phyloP scores from a whole-genome alignment of 2,113 vertebrate species.

The Chionis minor region DNA sequence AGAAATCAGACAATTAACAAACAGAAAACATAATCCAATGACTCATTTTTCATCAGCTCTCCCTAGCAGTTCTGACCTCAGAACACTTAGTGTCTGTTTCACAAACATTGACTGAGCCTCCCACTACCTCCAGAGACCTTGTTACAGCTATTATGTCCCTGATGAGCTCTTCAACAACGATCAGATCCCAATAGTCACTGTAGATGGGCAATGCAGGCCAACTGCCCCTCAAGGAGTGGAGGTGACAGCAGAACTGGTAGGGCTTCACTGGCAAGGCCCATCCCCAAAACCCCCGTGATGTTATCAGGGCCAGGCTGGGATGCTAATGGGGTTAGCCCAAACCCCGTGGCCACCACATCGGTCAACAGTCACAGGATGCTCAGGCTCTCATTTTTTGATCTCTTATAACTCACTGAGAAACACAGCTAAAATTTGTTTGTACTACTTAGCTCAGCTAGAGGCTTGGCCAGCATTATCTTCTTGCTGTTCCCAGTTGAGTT shows the following conservation, averaged over 20 bases:
- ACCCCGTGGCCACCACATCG: accelerated
- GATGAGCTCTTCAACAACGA: not conserved
- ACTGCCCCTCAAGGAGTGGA: accelerated
- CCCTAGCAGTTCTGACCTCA: not conserved
- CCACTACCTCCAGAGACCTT: not conserved
- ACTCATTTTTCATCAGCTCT: not conserved
- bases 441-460: not conserved
- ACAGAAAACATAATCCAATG: not conserved
- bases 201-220: not conserved
- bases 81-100: not conserved
- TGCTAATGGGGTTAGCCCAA: not conserved
- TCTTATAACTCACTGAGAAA: not conserved
- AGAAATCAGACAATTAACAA: constrained; percentile 2
- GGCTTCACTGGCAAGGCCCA: not conserved
- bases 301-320: not conserved
- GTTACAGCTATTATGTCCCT: not conserved
- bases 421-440: not conserved
- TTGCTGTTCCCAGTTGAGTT: not conserved
- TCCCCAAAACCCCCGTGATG: not conserved
- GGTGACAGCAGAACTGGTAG: accelerated
- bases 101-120: not conserved
- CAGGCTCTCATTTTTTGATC: not conserved
- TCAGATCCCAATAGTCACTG: not conserved
- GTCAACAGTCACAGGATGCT: not conserved
- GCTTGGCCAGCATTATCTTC: not conserved